Percentiles rank a stretch among this genome's conserved stretches.
Conservation (phyloP, 2,888 invertebrate genomes). For the Phorcus lineatus region DNA sequence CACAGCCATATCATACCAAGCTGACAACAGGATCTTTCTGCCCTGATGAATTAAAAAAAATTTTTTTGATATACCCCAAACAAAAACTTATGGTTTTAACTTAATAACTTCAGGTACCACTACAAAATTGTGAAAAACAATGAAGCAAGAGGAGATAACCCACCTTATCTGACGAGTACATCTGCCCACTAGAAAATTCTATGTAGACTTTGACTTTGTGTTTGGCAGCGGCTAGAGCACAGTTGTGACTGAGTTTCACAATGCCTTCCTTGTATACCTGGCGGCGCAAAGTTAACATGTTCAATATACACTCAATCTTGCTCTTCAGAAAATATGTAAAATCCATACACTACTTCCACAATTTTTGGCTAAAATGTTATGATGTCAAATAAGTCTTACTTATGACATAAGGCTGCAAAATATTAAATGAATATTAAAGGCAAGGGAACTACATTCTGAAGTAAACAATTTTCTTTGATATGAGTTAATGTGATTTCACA, state of each 20-base stretch:
- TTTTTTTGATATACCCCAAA: too few species aligned
- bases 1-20: too few species aligned
- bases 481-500: not conserved
- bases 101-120: too few species aligned
- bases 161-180: conserved; percentile 88
- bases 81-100: too few species aligned
- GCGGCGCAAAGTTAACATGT: not conserved
- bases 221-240: conserved; percentile 85
- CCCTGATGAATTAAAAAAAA: too few species aligned
- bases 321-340: too few species aligned
- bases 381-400: not conserved
- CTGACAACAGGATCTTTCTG: too few species aligned
- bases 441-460: too few species aligned
- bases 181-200: conserved; percentile 89
- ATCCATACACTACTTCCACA: too few species aligned
- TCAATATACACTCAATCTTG: not conserved
- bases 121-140: not conserved
- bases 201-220: conserved; percentile 84
- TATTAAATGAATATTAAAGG: too few species aligned
- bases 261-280: conserved; percentile 91
- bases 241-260: conserved; percentile 87
- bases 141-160: conserved; percentile 24
- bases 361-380: too few species aligned
- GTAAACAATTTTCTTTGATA: too few species aligned
- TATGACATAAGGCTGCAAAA: not conserved